phyloP scores from a whole-genome alignment of 2,888 invertebrate species.

The Syritta pipiens region DNA sequence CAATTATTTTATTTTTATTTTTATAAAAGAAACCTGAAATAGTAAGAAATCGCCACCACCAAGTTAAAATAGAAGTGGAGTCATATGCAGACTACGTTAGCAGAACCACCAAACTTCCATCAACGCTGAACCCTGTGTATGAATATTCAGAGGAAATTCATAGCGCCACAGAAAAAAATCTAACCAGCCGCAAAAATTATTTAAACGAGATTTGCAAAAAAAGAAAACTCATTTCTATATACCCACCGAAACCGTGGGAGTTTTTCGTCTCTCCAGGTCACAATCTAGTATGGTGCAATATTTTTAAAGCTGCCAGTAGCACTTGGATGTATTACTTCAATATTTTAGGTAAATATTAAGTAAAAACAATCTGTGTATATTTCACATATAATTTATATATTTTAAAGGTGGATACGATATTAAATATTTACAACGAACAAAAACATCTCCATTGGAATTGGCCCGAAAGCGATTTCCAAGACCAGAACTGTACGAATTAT shows the following conservation, averaged over 20 bases:
- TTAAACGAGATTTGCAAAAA: constrained; percentile 81
- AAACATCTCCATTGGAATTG: constrained; percentile 84
- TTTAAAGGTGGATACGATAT: constrained; percentile 82
- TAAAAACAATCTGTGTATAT: neutral
- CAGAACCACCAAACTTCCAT: constrained; percentile 63
- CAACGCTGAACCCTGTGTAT: constrained; percentile 78
- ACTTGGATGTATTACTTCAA: constrained; percentile 90
- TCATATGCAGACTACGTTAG: constrained; percentile 18
- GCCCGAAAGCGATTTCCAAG: constrained; percentile 86
- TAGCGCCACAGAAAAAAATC: constrained; percentile 79
- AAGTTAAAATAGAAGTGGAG: constrained; percentile 23
- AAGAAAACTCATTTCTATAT: constrained; percentile 77
- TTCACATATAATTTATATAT: neutral
- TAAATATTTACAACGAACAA: constrained; percentile 82
- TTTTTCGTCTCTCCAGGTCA: constrained; percentile 86
- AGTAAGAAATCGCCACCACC: constrained; percentile 33
- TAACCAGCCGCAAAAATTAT: constrained; percentile 80
- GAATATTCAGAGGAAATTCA: constrained; percentile 80
- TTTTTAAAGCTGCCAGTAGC: constrained; percentile 89
- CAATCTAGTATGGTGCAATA: constrained; percentile 87
- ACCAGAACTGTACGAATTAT: constrained; percentile 83
- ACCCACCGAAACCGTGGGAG: constrained; percentile 85
- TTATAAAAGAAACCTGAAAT: constrained; percentile 70
- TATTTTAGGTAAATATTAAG: constrained; percentile 83
- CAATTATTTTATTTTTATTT: neutral